Percentiles rank a stretch among this genome's conserved stretches.
Conservation (phyloP, 2,888 invertebrate genomes). For the Caradrina clavipalpis region DNA sequence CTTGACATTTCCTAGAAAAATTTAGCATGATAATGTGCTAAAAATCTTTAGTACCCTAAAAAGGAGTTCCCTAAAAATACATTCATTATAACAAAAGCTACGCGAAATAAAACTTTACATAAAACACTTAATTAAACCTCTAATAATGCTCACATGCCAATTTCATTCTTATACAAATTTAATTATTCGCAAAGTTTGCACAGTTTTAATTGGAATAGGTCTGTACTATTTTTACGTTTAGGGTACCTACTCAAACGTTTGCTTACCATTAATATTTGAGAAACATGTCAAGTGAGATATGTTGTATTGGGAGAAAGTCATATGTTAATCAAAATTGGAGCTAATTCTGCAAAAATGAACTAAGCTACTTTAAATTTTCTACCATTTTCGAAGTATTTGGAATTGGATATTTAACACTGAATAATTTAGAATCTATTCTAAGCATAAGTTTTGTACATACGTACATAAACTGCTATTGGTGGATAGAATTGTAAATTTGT, state of each 20-base stretch:
- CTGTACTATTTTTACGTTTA: conserved; percentile 26
- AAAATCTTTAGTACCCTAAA: neutral
- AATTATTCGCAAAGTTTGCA: conserved; percentile 47
- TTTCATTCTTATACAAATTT: conserved; percentile 36
- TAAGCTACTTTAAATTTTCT: no score
- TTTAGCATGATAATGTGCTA: neutral
- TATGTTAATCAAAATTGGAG: neutral
- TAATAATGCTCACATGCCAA: conserved; percentile 29
- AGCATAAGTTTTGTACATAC: no score
- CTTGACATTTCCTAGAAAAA: neutral
- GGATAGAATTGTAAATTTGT: no score
- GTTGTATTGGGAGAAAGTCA: conserved; percentile 15
- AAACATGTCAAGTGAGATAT: conserved; percentile 34
- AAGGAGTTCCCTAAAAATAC: neutral
- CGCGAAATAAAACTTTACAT: neutral
- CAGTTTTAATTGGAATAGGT: conserved; percentile 45
- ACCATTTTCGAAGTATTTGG: no score
- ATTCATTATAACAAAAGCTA: neutral
- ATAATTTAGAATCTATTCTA: neutral
- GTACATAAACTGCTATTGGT: no score
- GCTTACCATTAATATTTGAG: conserved; percentile 40
- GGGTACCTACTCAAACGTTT: conserved; percentile 41
- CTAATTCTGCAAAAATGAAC: neutral
- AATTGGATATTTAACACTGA: neutral
- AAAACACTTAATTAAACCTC: conserved; percentile 22